These are phyloP conservation scores for Calephelis nemesis DNA, from an alignment of 1,140 invertebrate species.

Conservation along the genomic window DNA sequence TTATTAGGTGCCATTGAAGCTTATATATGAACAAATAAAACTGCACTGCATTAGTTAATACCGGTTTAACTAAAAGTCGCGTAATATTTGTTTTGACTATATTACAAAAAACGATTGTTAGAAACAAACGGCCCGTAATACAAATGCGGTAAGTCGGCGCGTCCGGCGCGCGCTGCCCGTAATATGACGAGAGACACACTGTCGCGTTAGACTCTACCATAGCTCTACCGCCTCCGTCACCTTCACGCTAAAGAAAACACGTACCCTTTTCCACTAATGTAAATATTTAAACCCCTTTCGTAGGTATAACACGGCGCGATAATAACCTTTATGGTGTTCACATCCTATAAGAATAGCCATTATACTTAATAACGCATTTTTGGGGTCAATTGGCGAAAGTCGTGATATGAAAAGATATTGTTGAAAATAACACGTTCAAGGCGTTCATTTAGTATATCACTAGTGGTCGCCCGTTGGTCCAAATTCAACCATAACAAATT, in stretches of 20 bases:
- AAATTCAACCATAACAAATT: too few relatives aligned
- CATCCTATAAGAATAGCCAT: background rate
- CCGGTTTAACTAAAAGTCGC: conserved; percentile 4
- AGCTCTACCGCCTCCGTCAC: conserved; percentile 41
- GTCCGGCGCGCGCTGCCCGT: conserved; percentile 60
- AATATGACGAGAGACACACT: conserved; percentile 27
- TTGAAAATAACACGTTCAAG: conserved; percentile 14
- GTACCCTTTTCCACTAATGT: conserved; percentile 17
- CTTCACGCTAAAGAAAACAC: conserved; percentile 47
- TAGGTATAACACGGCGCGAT: background rate
- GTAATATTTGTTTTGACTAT: conserved; percentile 30
- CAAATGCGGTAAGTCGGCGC: conserved; percentile 57
- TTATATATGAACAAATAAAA: conserved; percentile 7
- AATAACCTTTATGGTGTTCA: background rate
- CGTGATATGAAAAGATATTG: conserved; percentile 12
- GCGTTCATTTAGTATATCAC: conserved; percentile 17
- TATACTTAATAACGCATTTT: conserved; percentile 20
- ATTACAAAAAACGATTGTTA: conserved; percentile 21
- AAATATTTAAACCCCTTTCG: conserved; percentile 5
- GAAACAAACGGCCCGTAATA: background rate
- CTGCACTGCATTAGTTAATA: background rate
- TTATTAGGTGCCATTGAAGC: conserved; percentile 37
- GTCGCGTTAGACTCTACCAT: conserved; percentile 20
- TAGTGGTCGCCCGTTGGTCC: too few relatives aligned
- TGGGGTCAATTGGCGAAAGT: conserved; percentile 26